These are phyloP conservation scores for Chaunax sp. DNA, from an alignment of 2,797 vertebrate species.

Conservation along the genomic window DNA sequence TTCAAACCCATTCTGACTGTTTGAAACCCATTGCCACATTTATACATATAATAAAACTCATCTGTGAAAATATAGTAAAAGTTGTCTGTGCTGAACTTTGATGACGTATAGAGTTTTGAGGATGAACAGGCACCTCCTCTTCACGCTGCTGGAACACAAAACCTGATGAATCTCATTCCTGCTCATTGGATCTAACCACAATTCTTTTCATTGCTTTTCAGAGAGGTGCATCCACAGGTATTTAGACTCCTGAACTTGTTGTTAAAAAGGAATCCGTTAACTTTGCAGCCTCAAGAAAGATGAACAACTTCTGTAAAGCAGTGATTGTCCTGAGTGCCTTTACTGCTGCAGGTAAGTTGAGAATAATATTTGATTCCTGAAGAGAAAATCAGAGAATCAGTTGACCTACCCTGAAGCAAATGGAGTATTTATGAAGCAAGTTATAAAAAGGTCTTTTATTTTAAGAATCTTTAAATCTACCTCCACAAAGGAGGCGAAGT, in stretches of 20 bases:
- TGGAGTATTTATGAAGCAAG: background rate
- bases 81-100: too few species aligned
- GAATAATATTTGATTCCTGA: background rate
- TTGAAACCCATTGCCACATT: background rate
- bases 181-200: fast-evolving
- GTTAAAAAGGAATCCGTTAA: background rate
- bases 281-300: background rate
- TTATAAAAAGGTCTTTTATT: too few species aligned
- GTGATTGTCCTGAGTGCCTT: constrained; percentile 42
- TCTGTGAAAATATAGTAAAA: too few species aligned
- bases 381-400: background rate
- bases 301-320: constrained; percentile 55
- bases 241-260: background rate
- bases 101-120: background rate
- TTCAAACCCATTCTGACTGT: background rate
- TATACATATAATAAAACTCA: background rate
- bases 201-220: background rate
- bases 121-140: background rate
- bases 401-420: background rate
- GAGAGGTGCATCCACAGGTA: background rate
- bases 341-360: constrained; percentile 48
- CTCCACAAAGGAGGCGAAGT: too few species aligned
- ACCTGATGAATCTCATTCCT: constrained; percentile 52
- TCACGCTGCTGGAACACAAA: background rate
- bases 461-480: too few species aligned